Percentiles rank a stretch among this genome's conserved stretches.
These are phyloP conservation scores for Netelia inedita DNA, from an alignment of 2,888 invertebrate species.

Conservation along the genomic window DNA sequence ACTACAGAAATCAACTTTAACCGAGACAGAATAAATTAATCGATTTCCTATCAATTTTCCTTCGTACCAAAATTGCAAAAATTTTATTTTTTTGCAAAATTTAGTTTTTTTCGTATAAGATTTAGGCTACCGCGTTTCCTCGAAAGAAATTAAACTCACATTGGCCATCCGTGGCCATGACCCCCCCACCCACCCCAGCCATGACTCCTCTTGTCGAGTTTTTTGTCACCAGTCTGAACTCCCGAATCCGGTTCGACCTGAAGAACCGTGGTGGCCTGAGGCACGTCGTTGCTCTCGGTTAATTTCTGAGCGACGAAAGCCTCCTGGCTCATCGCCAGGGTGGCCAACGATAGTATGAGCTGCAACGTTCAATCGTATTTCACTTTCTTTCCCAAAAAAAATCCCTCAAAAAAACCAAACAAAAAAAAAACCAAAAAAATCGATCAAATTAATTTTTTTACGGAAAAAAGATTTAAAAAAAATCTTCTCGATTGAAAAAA, in stretches of 20 bases:
- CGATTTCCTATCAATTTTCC: neutral
- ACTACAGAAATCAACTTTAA: neutral
- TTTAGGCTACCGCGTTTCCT: neutral
- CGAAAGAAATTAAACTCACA: conserved; percentile 66
- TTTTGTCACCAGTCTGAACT: conserved; percentile 71
- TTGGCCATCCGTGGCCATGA: conserved; percentile 74
- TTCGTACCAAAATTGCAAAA: neutral
- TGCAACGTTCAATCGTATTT: conserved; percentile 61
- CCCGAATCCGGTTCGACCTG: conserved; percentile 59
- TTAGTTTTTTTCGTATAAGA: neutral
- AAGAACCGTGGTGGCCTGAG: conserved; percentile 64
- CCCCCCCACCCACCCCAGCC: conserved; percentile 73
- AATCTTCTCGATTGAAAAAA: neutral
- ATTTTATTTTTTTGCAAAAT: neutral
- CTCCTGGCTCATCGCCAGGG: conserved; percentile 70
- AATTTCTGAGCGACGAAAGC: conserved; percentile 65
- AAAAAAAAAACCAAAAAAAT: too few relatives aligned
- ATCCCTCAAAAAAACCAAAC: neutral
- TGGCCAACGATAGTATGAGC: conserved; percentile 73
- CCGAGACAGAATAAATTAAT: neutral
- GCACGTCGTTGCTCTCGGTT: conserved; percentile 64
- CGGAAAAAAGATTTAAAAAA: neutral
- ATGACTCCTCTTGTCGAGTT: conserved; percentile 76
- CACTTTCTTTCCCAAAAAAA: neutral
- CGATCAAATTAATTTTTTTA: neutral